Evolutionary conservation across 2,888 invertebrate species (phyloP).

Genomic region (Heteropelma amictum): DNA sequence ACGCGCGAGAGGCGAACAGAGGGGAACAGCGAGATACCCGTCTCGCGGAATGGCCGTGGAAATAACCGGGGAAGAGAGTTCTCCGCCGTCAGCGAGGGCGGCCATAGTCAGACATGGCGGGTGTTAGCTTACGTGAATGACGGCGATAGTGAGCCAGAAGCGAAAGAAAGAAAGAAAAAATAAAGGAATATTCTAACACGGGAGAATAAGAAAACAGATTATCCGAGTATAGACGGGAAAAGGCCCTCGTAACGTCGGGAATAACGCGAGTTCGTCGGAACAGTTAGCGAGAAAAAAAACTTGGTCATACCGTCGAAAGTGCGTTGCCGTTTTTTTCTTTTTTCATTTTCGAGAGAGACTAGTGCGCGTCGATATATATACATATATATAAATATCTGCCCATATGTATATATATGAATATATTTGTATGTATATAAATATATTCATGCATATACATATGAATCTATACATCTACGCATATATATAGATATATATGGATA

Average conservation of each 20-base stretch:
- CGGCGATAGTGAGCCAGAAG: constrained; percentile 74
- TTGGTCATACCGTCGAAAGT: constrained; percentile 67
- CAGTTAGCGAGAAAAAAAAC: constrained; percentile 18
- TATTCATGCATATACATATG: background rate
- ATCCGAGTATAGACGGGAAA: background rate
- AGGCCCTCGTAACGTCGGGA: background rate
- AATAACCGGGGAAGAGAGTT: constrained; percentile 58
- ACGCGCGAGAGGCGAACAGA: background rate
- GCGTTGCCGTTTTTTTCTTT: constrained; percentile 41
- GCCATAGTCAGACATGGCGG: constrained; percentile 91
- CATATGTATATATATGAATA: background rate
- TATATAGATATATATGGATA: background rate
- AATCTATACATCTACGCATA: background rate
- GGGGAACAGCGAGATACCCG: constrained; percentile 7
- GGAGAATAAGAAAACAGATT: constrained; percentile 11
- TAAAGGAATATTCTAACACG: constrained; percentile 16
- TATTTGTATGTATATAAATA: background rate
- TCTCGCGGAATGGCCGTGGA: constrained; percentile 52
- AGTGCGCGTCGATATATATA: constrained; percentile 36
- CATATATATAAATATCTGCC: too few species aligned
- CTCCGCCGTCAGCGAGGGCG: constrained; percentile 69
- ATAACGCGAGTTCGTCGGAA: constrained; percentile 18
- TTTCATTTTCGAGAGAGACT: constrained; percentile 20
- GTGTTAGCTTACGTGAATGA: constrained; percentile 79
- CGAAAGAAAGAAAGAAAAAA: constrained; percentile 34